Conservation (phyloP, 35 echinoderm and acorn worm genomes). For the Patiria miniata region DNA sequence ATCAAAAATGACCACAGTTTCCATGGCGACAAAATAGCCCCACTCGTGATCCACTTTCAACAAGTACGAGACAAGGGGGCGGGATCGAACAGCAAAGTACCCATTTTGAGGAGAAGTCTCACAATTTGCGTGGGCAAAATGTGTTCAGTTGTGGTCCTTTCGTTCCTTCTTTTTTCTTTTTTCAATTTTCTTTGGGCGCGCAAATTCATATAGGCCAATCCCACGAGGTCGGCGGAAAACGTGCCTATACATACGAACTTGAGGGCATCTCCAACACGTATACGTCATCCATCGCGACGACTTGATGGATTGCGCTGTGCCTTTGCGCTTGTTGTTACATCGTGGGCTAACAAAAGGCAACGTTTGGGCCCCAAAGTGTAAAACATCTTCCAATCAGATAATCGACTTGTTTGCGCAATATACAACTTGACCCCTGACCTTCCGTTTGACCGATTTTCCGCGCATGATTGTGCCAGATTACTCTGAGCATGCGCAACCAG, state of each 20-base stretch:
- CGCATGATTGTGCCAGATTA: constrained; percentile 8
- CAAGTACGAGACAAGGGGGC: too few species aligned
- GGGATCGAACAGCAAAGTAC: too few species aligned
- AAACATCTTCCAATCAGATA: constrained; percentile 28
- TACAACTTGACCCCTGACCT: constrained; percentile 3
- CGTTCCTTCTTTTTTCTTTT: background rate
- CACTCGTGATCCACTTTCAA: too few species aligned
- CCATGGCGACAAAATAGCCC: background rate
- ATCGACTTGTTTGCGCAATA: constrained; percentile 23
- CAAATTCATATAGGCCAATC: background rate
- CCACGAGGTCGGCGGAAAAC: background rate
- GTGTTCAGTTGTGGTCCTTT: background rate
- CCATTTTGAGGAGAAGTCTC: background rate
- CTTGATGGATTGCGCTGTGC: constrained; percentile 3
- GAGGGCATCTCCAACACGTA: background rate
- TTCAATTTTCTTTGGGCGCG: background rate
- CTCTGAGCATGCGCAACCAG: background rate
- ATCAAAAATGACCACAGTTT: constrained; percentile 7
- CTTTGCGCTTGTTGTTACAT: constrained; percentile 17
- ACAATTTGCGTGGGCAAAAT: constrained; percentile 1
- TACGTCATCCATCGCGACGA: background rate
- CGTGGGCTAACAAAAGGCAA: constrained; percentile 30
- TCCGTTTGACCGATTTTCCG: background rate
- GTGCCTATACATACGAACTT: background rate
- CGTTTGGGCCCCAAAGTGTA: constrained; percentile 19